phyloP scores from a whole-genome alignment of 2,797 vertebrate genomes.

The Crypturellus tataupa region DNA sequence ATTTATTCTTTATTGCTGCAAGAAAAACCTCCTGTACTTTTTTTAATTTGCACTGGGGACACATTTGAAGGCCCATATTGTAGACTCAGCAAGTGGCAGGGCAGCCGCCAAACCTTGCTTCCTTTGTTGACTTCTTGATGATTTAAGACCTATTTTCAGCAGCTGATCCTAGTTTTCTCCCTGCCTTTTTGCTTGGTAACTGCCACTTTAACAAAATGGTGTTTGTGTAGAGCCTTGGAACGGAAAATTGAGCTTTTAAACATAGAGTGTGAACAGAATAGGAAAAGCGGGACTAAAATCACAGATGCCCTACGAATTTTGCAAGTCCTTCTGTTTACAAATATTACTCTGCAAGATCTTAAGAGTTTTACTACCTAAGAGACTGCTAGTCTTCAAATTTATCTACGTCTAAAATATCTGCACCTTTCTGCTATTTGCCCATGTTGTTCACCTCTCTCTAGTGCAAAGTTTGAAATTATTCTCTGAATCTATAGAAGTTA shows the following conservation, averaged over 20 bases:
- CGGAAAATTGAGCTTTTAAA: background rate
- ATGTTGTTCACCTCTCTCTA: background rate
- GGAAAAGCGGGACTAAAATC: slow-evolving; percentile 13
- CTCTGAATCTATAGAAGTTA: background rate
- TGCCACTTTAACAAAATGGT: slow-evolving; percentile 44
- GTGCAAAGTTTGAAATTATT: background rate
- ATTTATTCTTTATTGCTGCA: slow-evolving; percentile 64
- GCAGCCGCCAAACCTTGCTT: slow-evolving; percentile 59
- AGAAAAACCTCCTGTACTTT: slow-evolving; percentile 59
- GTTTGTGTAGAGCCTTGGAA: slow-evolving; percentile 45
- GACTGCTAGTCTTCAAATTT: background rate
- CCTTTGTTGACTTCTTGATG: slow-evolving; percentile 65
- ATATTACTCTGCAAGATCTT: background rate
- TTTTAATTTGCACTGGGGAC: slow-evolving; percentile 31
- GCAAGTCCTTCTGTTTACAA: background rate
- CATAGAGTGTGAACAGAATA: background rate
- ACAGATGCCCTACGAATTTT: background rate
- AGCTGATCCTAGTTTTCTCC: background rate
- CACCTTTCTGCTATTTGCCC: background rate
- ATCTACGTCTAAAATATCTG: background rate
- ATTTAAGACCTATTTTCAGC: slow-evolving; percentile 69
- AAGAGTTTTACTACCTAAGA: background rate
- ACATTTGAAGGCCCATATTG: slow-evolving; percentile 44
- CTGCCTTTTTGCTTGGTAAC: slow-evolving; percentile 23
- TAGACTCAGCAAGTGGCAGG: slow-evolving; percentile 64